Base-by-base conservation (phyloP, 2,797 vertebrate species). In the Urosaurus nigricauda region DNA sequence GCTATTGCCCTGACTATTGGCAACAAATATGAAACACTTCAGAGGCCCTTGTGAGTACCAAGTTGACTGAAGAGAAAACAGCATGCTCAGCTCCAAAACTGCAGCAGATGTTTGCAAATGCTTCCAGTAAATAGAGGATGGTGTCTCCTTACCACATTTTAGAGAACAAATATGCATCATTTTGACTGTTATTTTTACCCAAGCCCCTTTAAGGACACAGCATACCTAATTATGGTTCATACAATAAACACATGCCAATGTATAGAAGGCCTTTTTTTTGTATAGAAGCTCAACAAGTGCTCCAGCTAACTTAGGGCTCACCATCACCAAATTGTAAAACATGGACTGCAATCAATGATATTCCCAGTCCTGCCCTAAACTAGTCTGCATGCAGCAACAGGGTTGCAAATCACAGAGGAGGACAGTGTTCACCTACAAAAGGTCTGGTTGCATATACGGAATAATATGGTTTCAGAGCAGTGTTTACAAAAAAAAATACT, bases 11-110 rank as follows among this genome's bases (percentile, higher is more conserved):
- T 85, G 87, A 0, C 87, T 91, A 12, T 60, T 90, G 58, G 58
- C 53, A 87, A 86, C 43, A 86, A 81, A 24, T 68, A 79, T 47
- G 16, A 86, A 94, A 43, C 53, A 89, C 5, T 86, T 89, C 82
- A 84, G 71, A 83, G 19, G 53, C 29, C 70, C 73, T 81, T 35
- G 32, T 21, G 65, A 80, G 87, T 85, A 91, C 17, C 4, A 92
- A 13, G 84, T 88, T 92, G 88, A 82, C 16, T 91, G 77, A 92
- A 89, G 94, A 91, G 75, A 12, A 79, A 40, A 77, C 79, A 91
- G 84, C 29, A 79, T 51, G 12, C 68, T 51, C 32, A 70, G 35
- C 79, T 92, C 84, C 32, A 35, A 77, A 70, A 84, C 63, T 53
- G 13, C n/a, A 91, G 89, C 89, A 92, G 21, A 78, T 74, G 89